Percentiles rank a stretch among this genome's conserved stretches.
Conservation (phyloP, 2,797 vertebrate species). For the Urocyon cinereoargenteus region DNA sequence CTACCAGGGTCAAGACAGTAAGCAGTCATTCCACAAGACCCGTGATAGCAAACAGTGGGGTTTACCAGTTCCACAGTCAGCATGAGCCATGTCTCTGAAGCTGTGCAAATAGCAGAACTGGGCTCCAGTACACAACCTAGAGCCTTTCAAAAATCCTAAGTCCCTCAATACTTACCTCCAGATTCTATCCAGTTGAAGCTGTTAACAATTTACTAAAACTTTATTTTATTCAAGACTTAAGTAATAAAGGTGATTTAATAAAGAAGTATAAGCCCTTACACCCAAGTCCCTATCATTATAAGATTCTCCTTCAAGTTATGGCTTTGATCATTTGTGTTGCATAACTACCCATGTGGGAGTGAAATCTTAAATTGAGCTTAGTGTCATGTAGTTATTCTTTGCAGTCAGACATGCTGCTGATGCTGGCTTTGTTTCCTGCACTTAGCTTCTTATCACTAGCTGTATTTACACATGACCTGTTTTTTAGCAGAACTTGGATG, state of each 20-base stretch:
- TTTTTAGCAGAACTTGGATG: conserved; percentile 36
- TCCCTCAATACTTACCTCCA: not conserved
- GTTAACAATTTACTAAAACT: conserved; percentile 23
- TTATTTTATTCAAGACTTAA: conserved; percentile 33
- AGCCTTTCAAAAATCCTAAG: not conserved
- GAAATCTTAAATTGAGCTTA: not conserved
- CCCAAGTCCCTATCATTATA: not conserved
- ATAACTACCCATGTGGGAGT: not conserved
- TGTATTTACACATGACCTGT: conserved; percentile 46
- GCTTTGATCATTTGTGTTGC: conserved; percentile 30
- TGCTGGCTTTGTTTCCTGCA: not conserved
- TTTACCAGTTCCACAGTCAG: not conserved
- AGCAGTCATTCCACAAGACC: not conserved
- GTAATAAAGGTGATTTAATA: conserved; percentile 57
- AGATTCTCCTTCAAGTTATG: conserved; percentile 39
- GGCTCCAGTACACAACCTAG: not conserved
- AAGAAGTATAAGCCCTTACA: not conserved
- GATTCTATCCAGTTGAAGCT: not conserved
- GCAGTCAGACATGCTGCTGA: conserved; percentile 41
- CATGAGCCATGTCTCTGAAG: not conserved
- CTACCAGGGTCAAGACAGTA: not conserved
- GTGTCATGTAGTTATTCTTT: not conserved
- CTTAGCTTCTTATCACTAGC: conserved; percentile 34
- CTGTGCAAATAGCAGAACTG: not conserved
- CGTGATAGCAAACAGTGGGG: not conserved